phyloP scores from a whole-genome alignment of 2,888 invertebrate species.

The Tachina grossa region DNA sequence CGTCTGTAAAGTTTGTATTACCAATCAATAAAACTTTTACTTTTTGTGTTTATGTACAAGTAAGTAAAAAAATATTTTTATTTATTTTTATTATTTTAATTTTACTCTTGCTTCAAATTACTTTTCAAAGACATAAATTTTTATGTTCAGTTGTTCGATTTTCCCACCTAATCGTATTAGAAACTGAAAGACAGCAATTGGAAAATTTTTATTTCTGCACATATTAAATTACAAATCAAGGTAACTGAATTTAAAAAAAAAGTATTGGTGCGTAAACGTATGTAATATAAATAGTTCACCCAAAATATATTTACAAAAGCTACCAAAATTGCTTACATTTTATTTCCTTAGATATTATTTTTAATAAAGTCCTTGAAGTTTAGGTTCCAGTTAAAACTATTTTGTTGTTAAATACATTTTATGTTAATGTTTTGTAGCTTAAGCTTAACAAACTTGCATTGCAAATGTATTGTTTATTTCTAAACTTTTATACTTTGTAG shows the following conservation, averaged over 20 bases:
- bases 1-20: conserved; percentile 30
- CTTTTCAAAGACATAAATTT: conserved; percentile 24
- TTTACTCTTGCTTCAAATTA: conserved; percentile 7
- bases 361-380: no score
- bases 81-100: not conserved
- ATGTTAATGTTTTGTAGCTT: no score
- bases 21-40: conserved; percentile 59
- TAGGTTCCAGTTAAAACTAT: no score
- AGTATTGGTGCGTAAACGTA: not conserved
- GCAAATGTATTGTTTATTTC: not conserved
- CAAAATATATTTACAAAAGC: no score
- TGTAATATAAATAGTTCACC: no score
- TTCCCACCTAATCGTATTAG: conserved; percentile 56
- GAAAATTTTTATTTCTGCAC: conserved; percentile 22
- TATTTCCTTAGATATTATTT: no score
- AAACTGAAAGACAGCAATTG: not conserved
- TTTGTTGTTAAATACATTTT: no score
- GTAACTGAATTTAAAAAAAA: conserved; percentile 6
- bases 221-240: conserved; percentile 38
- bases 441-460: not conserved
- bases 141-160: conserved; percentile 13
- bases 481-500: not conserved
- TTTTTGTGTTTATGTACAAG: conserved; percentile 6
- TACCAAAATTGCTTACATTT: no score
- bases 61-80: not conserved